Base-by-base conservation (phyloP, 2,797 vertebrate species). In the Philypnodon macrostomus region DNA sequence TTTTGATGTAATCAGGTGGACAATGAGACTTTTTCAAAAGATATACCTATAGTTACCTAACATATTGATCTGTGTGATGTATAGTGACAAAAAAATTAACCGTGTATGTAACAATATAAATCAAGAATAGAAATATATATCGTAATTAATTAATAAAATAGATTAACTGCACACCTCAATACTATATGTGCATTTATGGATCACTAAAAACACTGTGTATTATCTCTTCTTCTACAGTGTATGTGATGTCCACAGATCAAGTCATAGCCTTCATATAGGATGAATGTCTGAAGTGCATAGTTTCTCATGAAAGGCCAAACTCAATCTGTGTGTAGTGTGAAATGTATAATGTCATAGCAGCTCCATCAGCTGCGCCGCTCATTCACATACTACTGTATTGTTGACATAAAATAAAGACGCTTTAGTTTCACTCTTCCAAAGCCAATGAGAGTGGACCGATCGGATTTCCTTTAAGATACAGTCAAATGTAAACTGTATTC, bases 331-430 rank as follows among this genome's bases (percentile, higher is more conserved):
- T 67, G 58, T 47, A 49, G 71, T 80, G 75, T 88, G 83, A 88
- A 84, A 89, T 83, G 65, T 50, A 70, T 66, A 57, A 79, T 75
- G 68, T 77, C 70, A 62, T 58, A 52, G 60, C 69, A 58, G 67
- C 61, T 66, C 71, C 56, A 67, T 90, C 87, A 89, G 87, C 88
- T 90, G 88, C 77, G 85, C 80, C 56, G 13, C 49, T 89, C 87
- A 85, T 87, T 90, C 87, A 90, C 61, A 57, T 54, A 60, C n/a
- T n/a, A n/a, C 63, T 51, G 35, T 81, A 79, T 83, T 87, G 77
- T 85, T 80, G 75, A 85, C 73, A 51, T 71, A 75, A 79, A 83
- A 81, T 72, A 83, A 73, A 75, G 57, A 68, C 46, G 68, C 57
- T 69, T 62, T 52, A 51, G 41, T 73, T 81, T 73, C 67, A 70